Evolutionary conservation across 2,888 invertebrate species (phyloP).

Genomic region (Phengaris arion): DNA sequence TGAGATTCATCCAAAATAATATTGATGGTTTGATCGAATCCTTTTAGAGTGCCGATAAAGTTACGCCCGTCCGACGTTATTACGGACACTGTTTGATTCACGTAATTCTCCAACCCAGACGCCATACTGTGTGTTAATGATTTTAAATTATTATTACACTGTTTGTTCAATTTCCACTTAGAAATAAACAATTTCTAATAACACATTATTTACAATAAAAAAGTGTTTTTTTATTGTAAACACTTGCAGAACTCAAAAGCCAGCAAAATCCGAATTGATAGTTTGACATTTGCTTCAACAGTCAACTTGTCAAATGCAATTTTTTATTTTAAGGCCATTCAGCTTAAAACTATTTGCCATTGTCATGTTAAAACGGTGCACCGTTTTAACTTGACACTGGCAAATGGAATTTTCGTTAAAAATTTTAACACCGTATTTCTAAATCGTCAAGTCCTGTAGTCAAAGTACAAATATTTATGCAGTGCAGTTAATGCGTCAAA

Average conservation of each 20-base stretch:
- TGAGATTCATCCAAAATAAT: conserved; percentile 98
- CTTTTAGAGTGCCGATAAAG: conserved; percentile 97
- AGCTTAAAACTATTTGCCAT: too few species aligned
- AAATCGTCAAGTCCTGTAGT: too few species aligned
- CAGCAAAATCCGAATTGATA: neutral
- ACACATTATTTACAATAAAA: too few species aligned
- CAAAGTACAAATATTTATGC: too few species aligned
- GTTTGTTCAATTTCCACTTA: neutral
- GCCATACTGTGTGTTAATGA: conserved; percentile 79
- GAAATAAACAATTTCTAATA: neutral
- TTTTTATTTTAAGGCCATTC: too few species aligned
- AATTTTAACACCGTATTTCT: too few species aligned
- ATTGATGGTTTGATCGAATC: conserved; percentile 99
- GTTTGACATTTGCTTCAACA: neutral
- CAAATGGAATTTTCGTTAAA: too few species aligned
- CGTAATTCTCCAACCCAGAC: conserved; percentile 90
- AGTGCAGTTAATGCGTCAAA: too few species aligned
- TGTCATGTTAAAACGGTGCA: too few species aligned
- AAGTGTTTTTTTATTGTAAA: conserved; percentile 15
- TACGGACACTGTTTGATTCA: conserved; percentile 95
- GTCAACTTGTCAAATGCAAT: neutral
- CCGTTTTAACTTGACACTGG: too few species aligned
- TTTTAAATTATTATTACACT: neutral
- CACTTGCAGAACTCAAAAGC: neutral
- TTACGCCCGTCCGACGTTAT: conserved; percentile 98